These are phyloP conservation scores for Neogobius melanostomus DNA, from an alignment of 2,113 vertebrate species.

Conservation along the genomic window DNA sequence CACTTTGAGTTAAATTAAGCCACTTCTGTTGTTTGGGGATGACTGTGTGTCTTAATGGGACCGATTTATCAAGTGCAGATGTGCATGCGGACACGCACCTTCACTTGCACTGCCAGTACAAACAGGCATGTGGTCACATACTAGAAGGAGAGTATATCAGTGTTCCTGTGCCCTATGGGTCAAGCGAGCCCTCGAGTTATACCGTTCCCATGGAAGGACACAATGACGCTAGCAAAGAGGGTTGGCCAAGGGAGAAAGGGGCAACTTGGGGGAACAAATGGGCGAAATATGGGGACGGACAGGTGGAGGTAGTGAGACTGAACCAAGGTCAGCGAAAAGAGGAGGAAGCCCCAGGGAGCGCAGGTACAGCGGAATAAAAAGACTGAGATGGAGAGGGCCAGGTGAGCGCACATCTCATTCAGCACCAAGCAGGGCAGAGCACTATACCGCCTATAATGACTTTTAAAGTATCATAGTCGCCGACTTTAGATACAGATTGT, in stretches of 20 bases:
- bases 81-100: constrained; percentile 5
- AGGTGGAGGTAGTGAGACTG: constrained; percentile 20
- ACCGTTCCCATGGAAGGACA: constrained; percentile 55
- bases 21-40: constrained; percentile 14
- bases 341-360: constrained; percentile 42
- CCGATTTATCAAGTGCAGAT: constrained; percentile 53
- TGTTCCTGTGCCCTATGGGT: constrained; percentile 26
- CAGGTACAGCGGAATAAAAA: constrained; percentile 52
- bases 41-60: constrained; percentile 42
- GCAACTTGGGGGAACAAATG: neutral
- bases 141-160: constrained; percentile 40
- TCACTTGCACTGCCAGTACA: constrained; percentile 10
- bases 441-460: neutral
- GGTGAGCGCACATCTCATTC: constrained; percentile 34
- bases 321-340: constrained; percentile 49
- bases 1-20: constrained; percentile 50
- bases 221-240: constrained; percentile 16
- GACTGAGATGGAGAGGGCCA: constrained; percentile 51
- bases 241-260: neutral
- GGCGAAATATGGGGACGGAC: neutral
- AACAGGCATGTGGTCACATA: constrained; percentile 1
- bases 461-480: too few species aligned
- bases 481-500: neutral
- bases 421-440: constrained; percentile 22
- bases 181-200: constrained; percentile 16